Conservation (phyloP, 2,888 invertebrate genomes). For the Phaonia tiefii region DNA sequence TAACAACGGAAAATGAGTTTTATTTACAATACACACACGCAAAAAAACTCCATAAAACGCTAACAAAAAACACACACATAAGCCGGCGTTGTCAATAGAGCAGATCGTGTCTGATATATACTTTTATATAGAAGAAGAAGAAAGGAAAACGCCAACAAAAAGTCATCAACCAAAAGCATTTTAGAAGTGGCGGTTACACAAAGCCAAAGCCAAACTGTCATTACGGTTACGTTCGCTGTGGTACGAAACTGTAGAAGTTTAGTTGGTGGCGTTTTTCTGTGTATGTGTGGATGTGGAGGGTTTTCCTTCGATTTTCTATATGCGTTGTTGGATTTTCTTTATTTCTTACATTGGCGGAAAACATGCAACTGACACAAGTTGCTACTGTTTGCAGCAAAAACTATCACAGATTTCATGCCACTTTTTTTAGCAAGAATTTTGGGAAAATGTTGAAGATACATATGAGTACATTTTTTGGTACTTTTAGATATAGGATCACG, state of each 20-base stretch:
- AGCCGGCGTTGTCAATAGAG: conserved; percentile 13
- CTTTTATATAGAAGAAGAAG: too few species aligned
- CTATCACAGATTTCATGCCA: too few species aligned
- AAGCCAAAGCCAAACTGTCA: conserved; percentile 55
- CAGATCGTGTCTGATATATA: neutral
- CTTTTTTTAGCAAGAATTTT: too few species aligned
- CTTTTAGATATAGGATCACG: too few species aligned
- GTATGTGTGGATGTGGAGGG: neutral
- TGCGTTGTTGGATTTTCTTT: too few species aligned
- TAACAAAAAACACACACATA: neutral
- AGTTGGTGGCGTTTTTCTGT: conserved; percentile 14
- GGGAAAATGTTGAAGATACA: too few species aligned
- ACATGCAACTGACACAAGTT: conserved; percentile 56
- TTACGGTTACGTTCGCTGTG: conserved; percentile 62
- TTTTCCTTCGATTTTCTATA: conserved; percentile 20
- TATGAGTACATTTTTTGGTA: too few species aligned
- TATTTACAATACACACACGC: conserved; percentile 38
- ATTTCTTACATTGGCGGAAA: conserved; percentile 13
- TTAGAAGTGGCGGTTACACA: conserved; percentile 24
- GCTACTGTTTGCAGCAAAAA: conserved; percentile 20
- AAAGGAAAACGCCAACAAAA: conserved; percentile 5
- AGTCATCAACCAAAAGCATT: conserved; percentile 31
- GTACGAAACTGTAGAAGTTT: conserved; percentile 64
- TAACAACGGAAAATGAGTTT: conserved; percentile 55
- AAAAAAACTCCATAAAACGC: conserved; percentile 1